phyloP scores from a whole-genome alignment of 2,888 invertebrate genomes.

The Trachelus tabidus region DNA sequence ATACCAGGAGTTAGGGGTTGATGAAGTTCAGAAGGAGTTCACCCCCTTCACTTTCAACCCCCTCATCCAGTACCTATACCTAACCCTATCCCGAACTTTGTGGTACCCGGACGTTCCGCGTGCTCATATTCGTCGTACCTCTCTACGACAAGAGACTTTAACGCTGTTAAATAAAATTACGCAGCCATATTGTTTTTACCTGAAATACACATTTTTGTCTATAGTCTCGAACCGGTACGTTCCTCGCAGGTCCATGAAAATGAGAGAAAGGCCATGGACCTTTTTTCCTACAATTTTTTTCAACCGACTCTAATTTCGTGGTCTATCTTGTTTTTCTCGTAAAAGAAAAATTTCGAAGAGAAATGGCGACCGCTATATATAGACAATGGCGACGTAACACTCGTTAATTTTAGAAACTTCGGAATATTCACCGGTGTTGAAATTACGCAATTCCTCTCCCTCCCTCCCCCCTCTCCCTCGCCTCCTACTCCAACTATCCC shows the following conservation, averaged over 20 bases:
- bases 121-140: background rate
- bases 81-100: background rate
- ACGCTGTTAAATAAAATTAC: background rate
- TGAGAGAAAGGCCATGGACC: background rate
- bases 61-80: background rate
- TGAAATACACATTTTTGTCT: background rate
- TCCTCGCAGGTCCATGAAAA: background rate
- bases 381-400: background rate
- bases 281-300: background rate
- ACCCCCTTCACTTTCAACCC: slow-evolving; percentile 8
- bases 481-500: background rate
- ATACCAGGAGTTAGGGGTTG: slow-evolving; percentile 54
- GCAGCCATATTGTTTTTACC: background rate
- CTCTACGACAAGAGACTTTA: background rate
- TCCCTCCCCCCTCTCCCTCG: too few species aligned
- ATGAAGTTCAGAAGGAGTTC: slow-evolving; percentile 55
- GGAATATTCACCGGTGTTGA: background rate
- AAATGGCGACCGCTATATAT: background rate
- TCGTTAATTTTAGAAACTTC: background rate
- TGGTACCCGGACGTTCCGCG: background rate
- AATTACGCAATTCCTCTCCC: background rate
- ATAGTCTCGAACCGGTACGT: background rate
- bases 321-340: too few species aligned
- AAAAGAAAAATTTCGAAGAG: too few species aligned
- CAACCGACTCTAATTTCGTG: background rate